Conservation (phyloP, 2,797 vertebrate genomes). For the Pygocentrus nattereri region DNA sequence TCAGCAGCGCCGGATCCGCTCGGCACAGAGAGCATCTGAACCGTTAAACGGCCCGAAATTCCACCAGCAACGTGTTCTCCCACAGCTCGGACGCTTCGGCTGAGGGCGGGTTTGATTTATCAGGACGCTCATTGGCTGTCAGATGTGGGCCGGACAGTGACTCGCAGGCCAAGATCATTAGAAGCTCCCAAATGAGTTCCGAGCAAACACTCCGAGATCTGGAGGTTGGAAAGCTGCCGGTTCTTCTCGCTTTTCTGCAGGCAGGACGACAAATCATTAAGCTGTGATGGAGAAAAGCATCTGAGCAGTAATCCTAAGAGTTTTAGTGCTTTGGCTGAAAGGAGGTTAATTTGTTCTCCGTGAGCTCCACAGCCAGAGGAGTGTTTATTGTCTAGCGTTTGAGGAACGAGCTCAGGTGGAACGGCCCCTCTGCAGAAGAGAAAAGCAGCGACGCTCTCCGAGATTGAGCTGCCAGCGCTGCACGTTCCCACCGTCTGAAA, state of each 20-base stretch:
- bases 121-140: slow-evolving; percentile 32
- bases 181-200: slow-evolving; percentile 31
- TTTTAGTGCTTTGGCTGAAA: slow-evolving; percentile 20
- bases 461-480: slow-evolving; percentile 18
- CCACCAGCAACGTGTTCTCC: slow-evolving; percentile 10
- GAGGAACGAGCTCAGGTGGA: slow-evolving; percentile 44
- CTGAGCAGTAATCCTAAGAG: slow-evolving; percentile 25
- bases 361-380: slow-evolving; percentile 27
- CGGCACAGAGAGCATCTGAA: neutral
- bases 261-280: slow-evolving; percentile 41
- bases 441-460: neutral
- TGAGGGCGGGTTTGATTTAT: slow-evolving; percentile 43
- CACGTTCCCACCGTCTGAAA: slow-evolving; percentile 15
- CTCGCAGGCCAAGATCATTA: slow-evolving; percentile 42
- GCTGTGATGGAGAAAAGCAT: slow-evolving; percentile 28
- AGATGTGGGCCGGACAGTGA: slow-evolving; percentile 26
- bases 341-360: neutral
- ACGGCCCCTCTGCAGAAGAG: slow-evolving; percentile 23
- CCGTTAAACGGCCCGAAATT: neutral
- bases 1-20: neutral
- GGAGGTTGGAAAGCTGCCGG: slow-evolving; percentile 33
- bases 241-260: slow-evolving; percentile 32
- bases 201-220: neutral
- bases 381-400: slow-evolving; percentile 41
- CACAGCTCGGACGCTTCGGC: slow-evolving; percentile 15